A percentile compares a stretch with the other conserved stretches of the same genome.
phyloP scores from a whole-genome alignment of 2,888 invertebrate species.

The Noctuana brunneofusca region DNA sequence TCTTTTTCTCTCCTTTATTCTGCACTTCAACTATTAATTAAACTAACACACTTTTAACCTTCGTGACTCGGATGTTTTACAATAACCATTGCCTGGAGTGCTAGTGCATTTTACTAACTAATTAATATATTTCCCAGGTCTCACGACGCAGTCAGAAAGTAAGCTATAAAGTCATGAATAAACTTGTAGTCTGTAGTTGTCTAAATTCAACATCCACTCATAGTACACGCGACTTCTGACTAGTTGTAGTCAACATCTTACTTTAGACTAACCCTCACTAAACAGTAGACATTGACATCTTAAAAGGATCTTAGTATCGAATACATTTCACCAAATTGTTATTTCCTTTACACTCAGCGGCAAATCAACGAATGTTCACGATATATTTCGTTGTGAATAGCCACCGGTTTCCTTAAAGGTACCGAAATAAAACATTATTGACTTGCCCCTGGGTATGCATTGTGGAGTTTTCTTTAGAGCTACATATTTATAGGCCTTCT shows the following conservation, averaged over 20 bases:
- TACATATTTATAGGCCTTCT: background rate
- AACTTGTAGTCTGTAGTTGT: conserved; percentile 65
- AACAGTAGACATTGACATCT: conserved; percentile 19
- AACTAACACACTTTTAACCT: background rate
- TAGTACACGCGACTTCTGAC: conserved; percentile 5
- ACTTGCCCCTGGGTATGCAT: conserved; percentile 26
- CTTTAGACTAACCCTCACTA: conserved; percentile 21
- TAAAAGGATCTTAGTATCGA: conserved; percentile 20
- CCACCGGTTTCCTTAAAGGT: background rate
- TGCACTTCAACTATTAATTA: background rate
- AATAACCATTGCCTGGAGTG: background rate
- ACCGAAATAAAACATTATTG: conserved; percentile 19
- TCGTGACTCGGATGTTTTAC: background rate
- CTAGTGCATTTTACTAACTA: conserved; percentile 58
- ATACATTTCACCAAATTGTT: conserved; percentile 30
- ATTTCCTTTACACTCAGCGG: conserved; percentile 58
- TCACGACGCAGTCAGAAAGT: conserved; percentile 80
- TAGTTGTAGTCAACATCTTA: conserved; percentile 28
- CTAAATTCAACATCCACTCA: conserved; percentile 27
- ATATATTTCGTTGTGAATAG: conserved; percentile 7
- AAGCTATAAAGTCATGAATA: conserved; percentile 61
- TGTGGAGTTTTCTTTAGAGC: conserved; percentile 5
- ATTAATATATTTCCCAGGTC: conserved; percentile 78
- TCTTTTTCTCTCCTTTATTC: background rate
- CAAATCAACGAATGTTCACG: conserved; percentile 46